Evolutionary conservation across 2,797 vertebrate genomes (phyloP).

Genomic region (Pygocentrus nattereri): DNA sequence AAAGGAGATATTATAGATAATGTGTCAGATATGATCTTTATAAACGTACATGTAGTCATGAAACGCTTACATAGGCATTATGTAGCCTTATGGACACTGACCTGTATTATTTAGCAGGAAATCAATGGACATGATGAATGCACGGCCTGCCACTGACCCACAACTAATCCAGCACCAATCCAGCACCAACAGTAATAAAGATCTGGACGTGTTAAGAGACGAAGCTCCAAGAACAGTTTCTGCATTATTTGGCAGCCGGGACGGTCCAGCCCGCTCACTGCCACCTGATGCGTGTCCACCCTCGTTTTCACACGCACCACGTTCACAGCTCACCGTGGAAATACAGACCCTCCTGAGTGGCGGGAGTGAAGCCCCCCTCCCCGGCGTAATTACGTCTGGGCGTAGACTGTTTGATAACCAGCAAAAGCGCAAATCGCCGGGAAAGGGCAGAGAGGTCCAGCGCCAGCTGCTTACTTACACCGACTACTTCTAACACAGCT

Average conservation of each 20-base stretch:
- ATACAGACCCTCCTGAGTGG: neutral
- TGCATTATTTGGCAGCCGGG: neutral
- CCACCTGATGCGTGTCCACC: neutral
- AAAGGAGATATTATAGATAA: no score
- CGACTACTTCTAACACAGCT: conserved; percentile 45
- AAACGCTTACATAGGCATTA: no score
- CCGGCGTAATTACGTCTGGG: neutral
- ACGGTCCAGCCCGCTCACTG: neutral
- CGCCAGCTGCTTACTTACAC: conserved; percentile 35
- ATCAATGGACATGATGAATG: no score
- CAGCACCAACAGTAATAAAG: neutral
- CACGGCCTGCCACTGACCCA: no score
- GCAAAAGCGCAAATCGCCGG: conserved; percentile 22
- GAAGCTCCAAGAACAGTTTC: neutral
- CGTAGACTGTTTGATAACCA: conserved; percentile 36
- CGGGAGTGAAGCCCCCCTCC: no score
- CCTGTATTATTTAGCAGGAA: no score
- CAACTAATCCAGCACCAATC: no score
- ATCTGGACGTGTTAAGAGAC: no score
- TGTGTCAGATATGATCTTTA: no score
- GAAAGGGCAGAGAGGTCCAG: conserved; percentile 35
- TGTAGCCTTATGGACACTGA: no score
- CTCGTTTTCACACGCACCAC: neutral
- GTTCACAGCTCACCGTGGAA: neutral
- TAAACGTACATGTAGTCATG: no score